Conservation (phyloP, 2,888 invertebrate species). For the Oscheius onirici region DNA sequence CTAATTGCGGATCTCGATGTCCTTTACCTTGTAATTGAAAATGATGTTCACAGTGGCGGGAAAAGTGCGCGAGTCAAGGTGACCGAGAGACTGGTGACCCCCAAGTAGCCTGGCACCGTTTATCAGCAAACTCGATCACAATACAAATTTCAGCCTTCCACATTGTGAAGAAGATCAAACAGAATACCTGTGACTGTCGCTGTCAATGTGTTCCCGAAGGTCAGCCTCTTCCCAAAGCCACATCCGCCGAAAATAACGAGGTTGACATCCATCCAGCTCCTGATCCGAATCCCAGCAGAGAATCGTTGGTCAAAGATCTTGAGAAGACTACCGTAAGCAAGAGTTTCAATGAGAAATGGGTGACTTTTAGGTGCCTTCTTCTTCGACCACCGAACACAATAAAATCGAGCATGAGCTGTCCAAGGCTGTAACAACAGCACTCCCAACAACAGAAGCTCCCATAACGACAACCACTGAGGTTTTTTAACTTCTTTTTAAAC, state of each 20-base stretch:
- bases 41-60: not conserved
- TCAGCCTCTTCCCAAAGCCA: slow-evolving; percentile 32
- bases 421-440: slow-evolving; percentile 2
- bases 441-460: not conserved
- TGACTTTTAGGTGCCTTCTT: not conserved
- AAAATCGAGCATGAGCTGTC: not conserved
- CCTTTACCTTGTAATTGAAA: slow-evolving; percentile 26
- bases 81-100: slow-evolving; percentile 6
- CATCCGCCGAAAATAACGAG: slow-evolving; percentile 38
- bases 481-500: too few species aligned
- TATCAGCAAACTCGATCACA: slow-evolving; percentile 16
- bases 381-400: not conserved
- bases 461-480: slow-evolving; percentile 25
- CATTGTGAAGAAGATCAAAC: slow-evolving; percentile 51
- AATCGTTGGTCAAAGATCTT: slow-evolving; percentile 44
- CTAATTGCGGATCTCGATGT: slow-evolving; percentile 12
- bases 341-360: not conserved
- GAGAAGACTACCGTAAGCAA: slow-evolving; percentile 6
- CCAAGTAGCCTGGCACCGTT: slow-evolving; percentile 25
- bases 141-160: slow-evolving; percentile 55
- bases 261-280: slow-evolving; percentile 47
- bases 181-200: slow-evolving; percentile 50
- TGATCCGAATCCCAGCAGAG: slow-evolving; percentile 45
- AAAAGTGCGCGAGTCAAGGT: slow-evolving; percentile 30
- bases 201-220: slow-evolving; percentile 51